Conservation (phyloP, 2,113 vertebrate species). For the Coryphaenoides rupestris region DNA sequence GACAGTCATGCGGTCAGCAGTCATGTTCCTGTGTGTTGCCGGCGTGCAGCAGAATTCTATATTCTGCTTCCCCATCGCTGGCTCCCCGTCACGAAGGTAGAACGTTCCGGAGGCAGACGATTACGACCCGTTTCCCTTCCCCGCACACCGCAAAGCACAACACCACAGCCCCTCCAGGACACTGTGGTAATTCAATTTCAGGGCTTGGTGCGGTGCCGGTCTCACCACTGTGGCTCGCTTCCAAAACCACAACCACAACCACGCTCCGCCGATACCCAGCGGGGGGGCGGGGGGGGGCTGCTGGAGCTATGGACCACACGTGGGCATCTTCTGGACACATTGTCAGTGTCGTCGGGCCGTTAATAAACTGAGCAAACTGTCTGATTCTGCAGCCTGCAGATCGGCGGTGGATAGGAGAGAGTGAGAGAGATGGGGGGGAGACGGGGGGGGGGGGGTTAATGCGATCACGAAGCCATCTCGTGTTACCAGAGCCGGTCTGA, state of each 20-base stretch:
- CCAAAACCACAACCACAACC: background rate
- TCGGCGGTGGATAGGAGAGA: too few species aligned
- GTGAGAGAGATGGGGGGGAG: background rate
- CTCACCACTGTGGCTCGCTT: conserved; percentile 2
- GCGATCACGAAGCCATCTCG: conserved; percentile 51
- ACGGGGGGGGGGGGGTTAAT: conserved; percentile 40
- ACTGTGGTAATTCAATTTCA: conserved; percentile 19
- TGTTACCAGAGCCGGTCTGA: conserved; percentile 52
- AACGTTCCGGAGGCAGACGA: too few species aligned
- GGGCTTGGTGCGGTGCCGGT: background rate
- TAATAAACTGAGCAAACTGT: conserved; percentile 45
- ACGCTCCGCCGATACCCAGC: background rate
- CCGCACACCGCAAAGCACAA: background rate
- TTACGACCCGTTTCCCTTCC: conserved; percentile 9
- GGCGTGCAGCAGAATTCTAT: too few species aligned
- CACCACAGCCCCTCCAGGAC: background rate
- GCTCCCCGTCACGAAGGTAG: too few species aligned
- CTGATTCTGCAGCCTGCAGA: conserved; percentile 21
- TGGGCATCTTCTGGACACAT: conserved; percentile 36
- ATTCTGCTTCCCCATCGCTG: too few species aligned
- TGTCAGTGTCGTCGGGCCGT: conserved; percentile 5
- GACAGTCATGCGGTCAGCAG: too few species aligned
- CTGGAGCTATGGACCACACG: conserved; percentile 38
- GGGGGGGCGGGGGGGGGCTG: conserved; percentile 19
- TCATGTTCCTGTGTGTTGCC: too few species aligned